Base-by-base conservation (phyloP, 1,140 invertebrate genomes). In the Drosophila hydei region DNA sequence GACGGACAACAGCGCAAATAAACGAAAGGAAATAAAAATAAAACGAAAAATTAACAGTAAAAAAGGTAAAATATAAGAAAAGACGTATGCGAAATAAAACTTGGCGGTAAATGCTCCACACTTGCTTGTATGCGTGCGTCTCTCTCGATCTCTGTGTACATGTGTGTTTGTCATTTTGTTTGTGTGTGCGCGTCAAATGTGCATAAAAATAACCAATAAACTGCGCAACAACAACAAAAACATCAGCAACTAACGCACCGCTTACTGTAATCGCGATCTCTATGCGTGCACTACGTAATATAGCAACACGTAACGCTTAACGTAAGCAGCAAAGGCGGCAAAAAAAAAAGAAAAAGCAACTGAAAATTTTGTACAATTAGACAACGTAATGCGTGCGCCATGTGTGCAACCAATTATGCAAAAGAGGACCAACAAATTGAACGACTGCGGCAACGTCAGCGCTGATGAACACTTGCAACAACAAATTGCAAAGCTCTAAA, bases 341-440 rank as follows among this genome's bases (percentile, higher is more conserved):
- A 75, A 77, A 58, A 40, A 43, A 23, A n/a, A 77, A 61, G 30
- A 43, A 16, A n/a, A 27, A 61, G n/a, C n/a, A 18, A 52, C 27
- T 50, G 21, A 55, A 42, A 16, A 14, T 16, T 6, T 48, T 40
- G 38, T 42, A 38, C 61, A 77, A 72, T 59, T 52, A 54, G 50
- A 69, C 52, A 19, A 59, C 63, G 45, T 79, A 79, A 71, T 75
- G 58, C 70, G 50, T 67, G 58, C 54, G 70, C 75, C 51, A 70
- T 65, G 55, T 75, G 69, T 61, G 63, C 62, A 68, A 72, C 27
- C 48, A 79, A 89, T 90, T 85, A 89, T 89, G 81, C 81, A 85
- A 85, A 85, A 77, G 65, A 83, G 30, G 30, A 33, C 58, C 79
- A 83, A 76, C 77, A 80, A 80, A 72, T 80, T 67, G 43, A 64